Percentiles rank a stretch among this genome's conserved stretches.
Conservation (phyloP, 2,888 invertebrate species). For the Eristalis tenax region DNA sequence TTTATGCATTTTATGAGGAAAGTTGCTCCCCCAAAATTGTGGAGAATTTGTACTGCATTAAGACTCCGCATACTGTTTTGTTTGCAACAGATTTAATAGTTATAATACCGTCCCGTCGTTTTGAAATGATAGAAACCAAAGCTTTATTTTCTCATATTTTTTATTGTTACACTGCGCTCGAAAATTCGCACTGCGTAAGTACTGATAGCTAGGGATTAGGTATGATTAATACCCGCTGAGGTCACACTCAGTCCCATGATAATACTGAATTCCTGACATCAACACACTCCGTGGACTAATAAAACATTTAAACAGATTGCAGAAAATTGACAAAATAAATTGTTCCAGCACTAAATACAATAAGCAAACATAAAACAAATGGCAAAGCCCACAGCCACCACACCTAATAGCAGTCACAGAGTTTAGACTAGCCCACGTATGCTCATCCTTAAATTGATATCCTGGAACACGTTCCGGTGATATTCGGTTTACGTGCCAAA, state of each 20-base stretch:
- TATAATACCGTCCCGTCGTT: too few relatives aligned
- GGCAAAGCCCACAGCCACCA: constrained; percentile 9
- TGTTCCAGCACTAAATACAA: constrained; percentile 69
- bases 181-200: constrained; percentile 50
- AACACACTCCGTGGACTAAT: constrained; percentile 60
- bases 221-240: constrained; percentile 56
- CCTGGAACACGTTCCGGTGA: constrained; percentile 70
- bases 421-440: constrained; percentile 68
- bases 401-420: constrained; percentile 18
- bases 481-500: constrained; percentile 71
- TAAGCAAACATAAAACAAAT: constrained; percentile 71
- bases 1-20: too few relatives aligned
- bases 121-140: too few relatives aligned
- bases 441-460: constrained; percentile 72
- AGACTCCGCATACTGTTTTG: too few relatives aligned
- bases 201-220: constrained; percentile 59
- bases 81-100: too few relatives aligned
- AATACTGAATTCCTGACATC: constrained; percentile 47
- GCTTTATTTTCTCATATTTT: too few relatives aligned
- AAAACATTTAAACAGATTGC: constrained; percentile 71
- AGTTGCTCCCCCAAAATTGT: too few relatives aligned
- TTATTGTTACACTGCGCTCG: too few relatives aligned
- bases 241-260: constrained; percentile 31
- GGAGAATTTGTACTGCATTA: too few relatives aligned
- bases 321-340: constrained; percentile 72